Percentiles rank a stretch among this genome's conserved stretches.
Evolutionary conservation across 1,140 invertebrate genomes (phyloP).

Genomic region (Drosophila bocki): DNA sequence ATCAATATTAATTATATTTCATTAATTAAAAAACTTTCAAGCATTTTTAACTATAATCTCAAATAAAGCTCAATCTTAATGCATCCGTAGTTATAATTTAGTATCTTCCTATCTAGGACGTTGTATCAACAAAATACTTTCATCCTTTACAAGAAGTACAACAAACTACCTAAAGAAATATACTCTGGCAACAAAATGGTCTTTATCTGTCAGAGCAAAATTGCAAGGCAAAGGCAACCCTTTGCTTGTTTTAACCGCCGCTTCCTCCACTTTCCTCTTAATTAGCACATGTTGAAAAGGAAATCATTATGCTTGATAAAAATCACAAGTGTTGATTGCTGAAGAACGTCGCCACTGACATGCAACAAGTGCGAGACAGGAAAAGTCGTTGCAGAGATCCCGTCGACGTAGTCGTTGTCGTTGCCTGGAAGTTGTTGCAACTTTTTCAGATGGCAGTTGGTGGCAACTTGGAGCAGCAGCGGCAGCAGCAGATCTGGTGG

Average conservation of each 20-base stretch:
- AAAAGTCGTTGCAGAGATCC: conserved; percentile 71
- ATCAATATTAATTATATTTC: background rate
- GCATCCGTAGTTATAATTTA: background rate
- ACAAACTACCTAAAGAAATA: background rate
- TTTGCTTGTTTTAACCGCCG: conserved; percentile 28
- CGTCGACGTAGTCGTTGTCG: conserved; percentile 21
- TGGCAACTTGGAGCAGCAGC: conserved; percentile 39
- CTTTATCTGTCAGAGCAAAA: conserved; percentile 10
- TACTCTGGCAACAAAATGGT: background rate
- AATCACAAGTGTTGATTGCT: conserved; percentile 82
- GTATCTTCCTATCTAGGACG: background rate
- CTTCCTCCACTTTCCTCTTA: conserved; percentile 52
- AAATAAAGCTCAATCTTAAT: background rate
- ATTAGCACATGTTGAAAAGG: conserved; percentile 82
- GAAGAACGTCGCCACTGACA: conserved; percentile 58
- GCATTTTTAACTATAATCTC: background rate
- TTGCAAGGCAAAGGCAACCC: conserved; percentile 19
- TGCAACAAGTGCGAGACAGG: conserved; percentile 77
- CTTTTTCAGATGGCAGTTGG: conserved; percentile 53
- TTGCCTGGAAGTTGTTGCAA: conserved; percentile 38
- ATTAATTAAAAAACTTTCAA: background rate
- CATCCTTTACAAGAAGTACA: background rate
- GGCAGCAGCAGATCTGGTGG: conserved; percentile 37
- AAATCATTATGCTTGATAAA: conserved; percentile 83
- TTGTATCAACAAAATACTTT: background rate